Evolutionary conservation across 2,888 invertebrate genomes (phyloP), one percentile per base, ranked within the genome.

Genomic region (Mystacides longicornis): DNA sequence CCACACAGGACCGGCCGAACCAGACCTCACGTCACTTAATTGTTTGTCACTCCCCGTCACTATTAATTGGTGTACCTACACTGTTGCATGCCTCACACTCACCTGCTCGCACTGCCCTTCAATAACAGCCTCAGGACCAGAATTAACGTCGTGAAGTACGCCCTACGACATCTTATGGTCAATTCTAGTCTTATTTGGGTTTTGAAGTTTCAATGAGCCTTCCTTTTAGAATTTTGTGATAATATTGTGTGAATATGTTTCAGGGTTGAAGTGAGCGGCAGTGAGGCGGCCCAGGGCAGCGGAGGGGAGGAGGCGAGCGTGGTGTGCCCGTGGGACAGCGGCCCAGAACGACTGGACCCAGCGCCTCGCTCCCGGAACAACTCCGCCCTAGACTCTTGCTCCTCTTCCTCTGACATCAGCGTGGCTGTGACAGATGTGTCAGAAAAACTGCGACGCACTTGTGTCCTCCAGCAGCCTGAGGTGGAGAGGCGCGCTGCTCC

Each of bases 331-430:
- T 62, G 62, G 63, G 62, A 62, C 14, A 68, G 71, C 3, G 67
- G 67, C 20, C 56, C 61, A 2, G 68, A 66, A 54, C 68, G 71
- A 58, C 70, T 71, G 42, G 65, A 63, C 49, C 65, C 65, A 23
- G 37, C 69, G 71, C 48, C 71, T 16, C 59, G 65, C n/a, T 73
- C 81, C 18, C 76, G 85, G 22, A 86, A 85, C 67, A 85, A 86
- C 69, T 85, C 86, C 3, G 73, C 79, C 14, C 71, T 86, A 46
- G 86, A 86, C 69, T 86, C 85, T 16, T 85, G 82, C 65, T 83
- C 83, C 66, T 86, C 86, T n/a, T 85, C 86, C 11, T 87, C 87
- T 19, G 89, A 89, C 68, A 80, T 86, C 60, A 85, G 85, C 67
- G 74, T 78, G 47, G 75, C 75, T 46, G 67, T 72, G 22, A 68